Percentiles rank a stretch among this genome's conserved stretches.
These are phyloP conservation scores for Idaea biselata DNA, from an alignment of 2,888 invertebrate genomes.

Conservation along the genomic window DNA sequence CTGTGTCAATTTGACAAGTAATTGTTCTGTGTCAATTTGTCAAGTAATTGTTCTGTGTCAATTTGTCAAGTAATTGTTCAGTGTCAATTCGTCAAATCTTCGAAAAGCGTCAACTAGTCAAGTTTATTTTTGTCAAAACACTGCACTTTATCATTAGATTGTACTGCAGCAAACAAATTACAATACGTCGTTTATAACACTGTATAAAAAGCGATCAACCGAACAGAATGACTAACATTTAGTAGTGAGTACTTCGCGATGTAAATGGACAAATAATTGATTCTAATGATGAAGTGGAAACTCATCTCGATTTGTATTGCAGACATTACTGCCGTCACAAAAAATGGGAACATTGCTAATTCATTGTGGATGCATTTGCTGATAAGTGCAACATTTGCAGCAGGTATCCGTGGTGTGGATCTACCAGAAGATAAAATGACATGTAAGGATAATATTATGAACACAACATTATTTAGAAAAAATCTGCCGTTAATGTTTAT, in stretches of 20 bases:
- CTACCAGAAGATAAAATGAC: background rate
- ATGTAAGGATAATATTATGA: no score
- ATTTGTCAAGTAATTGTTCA: no score
- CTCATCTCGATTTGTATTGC: conserved; percentile 27
- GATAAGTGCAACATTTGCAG: background rate
- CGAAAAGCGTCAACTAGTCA: no score
- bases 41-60: no score
- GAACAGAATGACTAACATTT: conserved; percentile 24
- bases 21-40: no score
- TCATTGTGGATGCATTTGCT: conserved; percentile 8
- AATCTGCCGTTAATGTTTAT: no score
- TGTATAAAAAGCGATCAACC: conserved; percentile 26
- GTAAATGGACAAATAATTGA: conserved; percentile 35
- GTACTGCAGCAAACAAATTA: background rate
- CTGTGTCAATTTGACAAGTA: no score
- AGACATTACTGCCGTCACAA: conserved; percentile 27
- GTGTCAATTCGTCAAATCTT: no score
- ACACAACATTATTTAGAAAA: no score
- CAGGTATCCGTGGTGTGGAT: background rate
- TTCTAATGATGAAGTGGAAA: conserved; percentile 28
- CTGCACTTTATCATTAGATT: background rate
- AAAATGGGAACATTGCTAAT: conserved; percentile 29
- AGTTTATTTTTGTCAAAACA: no score
- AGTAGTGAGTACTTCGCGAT: conserved; percentile 12
- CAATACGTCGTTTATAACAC: background rate